These are phyloP conservation scores for Leptopilina syphax DNA, from an alignment of 2,888 invertebrate species.

Conservation along the genomic window DNA sequence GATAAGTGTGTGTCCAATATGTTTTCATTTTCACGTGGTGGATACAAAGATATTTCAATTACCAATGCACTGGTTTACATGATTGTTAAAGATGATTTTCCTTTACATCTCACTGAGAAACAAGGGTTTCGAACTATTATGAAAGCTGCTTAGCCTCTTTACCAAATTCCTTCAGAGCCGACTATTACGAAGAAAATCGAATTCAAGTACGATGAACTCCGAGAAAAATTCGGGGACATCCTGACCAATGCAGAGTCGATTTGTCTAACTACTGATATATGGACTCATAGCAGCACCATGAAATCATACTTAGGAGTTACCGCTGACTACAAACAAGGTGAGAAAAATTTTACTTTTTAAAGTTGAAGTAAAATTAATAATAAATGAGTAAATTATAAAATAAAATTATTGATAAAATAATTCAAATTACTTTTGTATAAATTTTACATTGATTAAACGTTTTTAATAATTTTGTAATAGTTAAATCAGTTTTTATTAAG, in stretches of 20 bases:
- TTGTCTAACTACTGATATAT: neutral
- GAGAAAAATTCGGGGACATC: neutral
- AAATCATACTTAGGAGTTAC: conserved; percentile 18
- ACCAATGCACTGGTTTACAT: neutral
- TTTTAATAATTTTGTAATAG: too few species aligned
- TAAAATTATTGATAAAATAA: neutral
- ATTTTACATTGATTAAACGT: too few species aligned
- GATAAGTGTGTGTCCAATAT: neutral
- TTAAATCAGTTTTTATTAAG: too few species aligned
- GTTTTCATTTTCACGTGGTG: neutral
- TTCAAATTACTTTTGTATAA: too few species aligned
- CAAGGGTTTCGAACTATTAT: neutral
- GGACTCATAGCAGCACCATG: conserved; percentile 21
- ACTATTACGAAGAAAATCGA: neutral
- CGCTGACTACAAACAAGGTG: conserved; percentile 16
- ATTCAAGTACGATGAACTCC: neutral
- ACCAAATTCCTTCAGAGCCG: conserved; percentile 9
- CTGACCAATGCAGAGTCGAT: neutral
- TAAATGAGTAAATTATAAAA: neutral
- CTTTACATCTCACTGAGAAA: neutral
- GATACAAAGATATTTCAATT: neutral
- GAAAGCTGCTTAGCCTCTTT: neutral
- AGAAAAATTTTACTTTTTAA: neutral
- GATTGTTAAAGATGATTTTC: conserved; percentile 13
- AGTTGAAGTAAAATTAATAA: neutral